A percentile compares a stretch with the other conserved stretches of the same genome.
These are phyloP conservation scores for Taenioides sp. DNA, from an alignment of 2,797 vertebrate species.

Conservation along the genomic window DNA sequence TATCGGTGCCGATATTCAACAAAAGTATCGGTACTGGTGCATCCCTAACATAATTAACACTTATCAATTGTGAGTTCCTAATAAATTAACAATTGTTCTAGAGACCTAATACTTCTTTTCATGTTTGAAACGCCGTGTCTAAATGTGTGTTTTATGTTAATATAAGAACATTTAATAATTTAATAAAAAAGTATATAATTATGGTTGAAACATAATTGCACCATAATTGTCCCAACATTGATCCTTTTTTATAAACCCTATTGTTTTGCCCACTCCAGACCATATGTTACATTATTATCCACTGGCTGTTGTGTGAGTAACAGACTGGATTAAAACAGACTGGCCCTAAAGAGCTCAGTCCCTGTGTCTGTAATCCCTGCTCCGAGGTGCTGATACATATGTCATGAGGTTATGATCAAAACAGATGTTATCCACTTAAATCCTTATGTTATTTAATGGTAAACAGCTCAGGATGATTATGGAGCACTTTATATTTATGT, in stretches of 20 bases:
- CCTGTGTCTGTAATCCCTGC: slow-evolving; percentile 56
- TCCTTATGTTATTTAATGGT: slow-evolving; percentile 45
- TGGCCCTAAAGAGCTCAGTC: slow-evolving; percentile 54
- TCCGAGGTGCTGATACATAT: slow-evolving; percentile 52
- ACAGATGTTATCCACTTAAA: slow-evolving; percentile 55
- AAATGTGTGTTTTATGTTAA: too few species aligned
- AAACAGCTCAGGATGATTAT: slow-evolving; percentile 10
- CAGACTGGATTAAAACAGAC: slow-evolving; percentile 66
- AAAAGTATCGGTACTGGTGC: too few species aligned
- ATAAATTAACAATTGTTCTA: too few species aligned
- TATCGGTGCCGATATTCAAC: too few species aligned
- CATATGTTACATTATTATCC: slow-evolving; percentile 48
- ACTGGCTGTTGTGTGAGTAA: neutral
- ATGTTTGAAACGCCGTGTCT: too few species aligned
- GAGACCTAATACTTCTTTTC: too few species aligned
- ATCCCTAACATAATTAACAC: neutral
- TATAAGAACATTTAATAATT: too few species aligned
- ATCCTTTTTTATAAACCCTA: slow-evolving; percentile 2
- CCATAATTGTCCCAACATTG: neutral
- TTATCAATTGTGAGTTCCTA: neutral
- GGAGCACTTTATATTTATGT: neutral
- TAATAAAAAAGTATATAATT: too few species aligned
- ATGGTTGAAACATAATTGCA: neutral
- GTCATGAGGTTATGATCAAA: slow-evolving; percentile 57
- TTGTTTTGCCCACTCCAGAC: slow-evolving; percentile 26